Evolutionary conservation across 2,113 vertebrate species (phyloP), one percentile per base, ranked within the genome.

Genomic region (Elaphurus davidianus): DNA sequence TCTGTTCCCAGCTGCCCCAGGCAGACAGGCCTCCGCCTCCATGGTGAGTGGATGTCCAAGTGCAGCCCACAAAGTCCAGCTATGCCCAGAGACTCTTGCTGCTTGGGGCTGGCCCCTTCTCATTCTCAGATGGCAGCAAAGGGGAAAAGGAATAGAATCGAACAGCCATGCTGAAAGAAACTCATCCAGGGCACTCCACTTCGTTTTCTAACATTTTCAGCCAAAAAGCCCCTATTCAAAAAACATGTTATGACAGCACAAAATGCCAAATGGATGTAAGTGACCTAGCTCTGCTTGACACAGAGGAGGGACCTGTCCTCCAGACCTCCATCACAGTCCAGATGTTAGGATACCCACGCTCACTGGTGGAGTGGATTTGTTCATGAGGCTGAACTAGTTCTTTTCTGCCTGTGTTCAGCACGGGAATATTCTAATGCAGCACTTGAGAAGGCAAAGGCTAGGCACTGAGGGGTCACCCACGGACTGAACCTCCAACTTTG

Each of bases 331-430:
- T 25, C 27, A 6, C 9, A 6, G 13, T 50, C 50, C 52, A 52
- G 11, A 0, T 7, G 27, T 40, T 12, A 36, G 50, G 33, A 33
- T 25, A 62, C 1, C 23, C 13, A 3, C 0, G 13, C 33, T 55
- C n/a, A 19, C 40, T 5, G 47, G n/a, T 27, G 4, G n/a, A 6
- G 19, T n/a, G 30, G 27, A 71, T 62, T 15, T 74, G 60, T 55
- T 36, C 25, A 2, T 13, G 60, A 17, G 50, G 7, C 59, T 14
- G 30, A 60, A 6, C 47, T 33, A 1, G 43, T 5, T 85, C 55
- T 81, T 67, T 82, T 40, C 33, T 54, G 3, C 54, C 17, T 90
- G 67, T 40, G 16, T 16, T 54, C 40, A 59, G 1, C 1, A 2
- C 27, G 54, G 9, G 83, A n/a, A 28, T 84, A 7, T 82, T 33